These are phyloP conservation scores for Moxostoma hubbsi DNA, from an alignment of 2,797 vertebrate species.

Conservation along the genomic window DNA sequence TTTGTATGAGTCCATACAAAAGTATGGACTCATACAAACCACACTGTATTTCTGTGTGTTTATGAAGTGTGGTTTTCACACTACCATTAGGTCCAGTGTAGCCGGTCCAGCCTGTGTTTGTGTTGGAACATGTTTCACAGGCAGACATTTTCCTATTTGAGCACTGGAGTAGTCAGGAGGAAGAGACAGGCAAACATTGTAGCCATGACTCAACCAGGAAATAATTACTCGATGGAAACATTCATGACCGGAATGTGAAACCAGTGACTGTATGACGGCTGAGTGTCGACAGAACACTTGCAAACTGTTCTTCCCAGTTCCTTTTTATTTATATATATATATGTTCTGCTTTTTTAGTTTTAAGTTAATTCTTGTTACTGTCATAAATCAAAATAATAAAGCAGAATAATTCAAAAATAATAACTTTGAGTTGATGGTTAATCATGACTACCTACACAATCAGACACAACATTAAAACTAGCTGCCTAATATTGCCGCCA, in stretches of 20 bases:
- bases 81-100: neutral
- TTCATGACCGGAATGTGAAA: conserved; percentile 12
- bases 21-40: no score
- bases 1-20: no score
- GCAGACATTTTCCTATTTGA: conserved; percentile 16
- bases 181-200: neutral
- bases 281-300: neutral
- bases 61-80: neutral
- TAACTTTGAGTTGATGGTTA: neutral
- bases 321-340: no score
- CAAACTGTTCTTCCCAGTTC: neutral
- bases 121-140: conserved; percentile 2
- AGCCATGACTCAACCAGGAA: conserved; percentile 39
- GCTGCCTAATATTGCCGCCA: no score
- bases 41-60: neutral
- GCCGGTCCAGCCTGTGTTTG: neutral
- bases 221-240: conserved; percentile 47
- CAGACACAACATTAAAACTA: no score
- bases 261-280: conserved; percentile 2
- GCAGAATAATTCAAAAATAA: neutral
- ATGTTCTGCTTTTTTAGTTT: conserved; percentile 2
- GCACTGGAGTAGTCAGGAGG: neutral
- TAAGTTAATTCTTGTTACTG: conserved; percentile 2
- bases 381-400: neutral
- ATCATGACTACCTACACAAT: neutral